A percentile compares a stretch with the other conserved stretches of the same genome.
phyloP scores from a whole-genome alignment of 2,797 vertebrate genomes.

The Takifugu ocellatus region DNA sequence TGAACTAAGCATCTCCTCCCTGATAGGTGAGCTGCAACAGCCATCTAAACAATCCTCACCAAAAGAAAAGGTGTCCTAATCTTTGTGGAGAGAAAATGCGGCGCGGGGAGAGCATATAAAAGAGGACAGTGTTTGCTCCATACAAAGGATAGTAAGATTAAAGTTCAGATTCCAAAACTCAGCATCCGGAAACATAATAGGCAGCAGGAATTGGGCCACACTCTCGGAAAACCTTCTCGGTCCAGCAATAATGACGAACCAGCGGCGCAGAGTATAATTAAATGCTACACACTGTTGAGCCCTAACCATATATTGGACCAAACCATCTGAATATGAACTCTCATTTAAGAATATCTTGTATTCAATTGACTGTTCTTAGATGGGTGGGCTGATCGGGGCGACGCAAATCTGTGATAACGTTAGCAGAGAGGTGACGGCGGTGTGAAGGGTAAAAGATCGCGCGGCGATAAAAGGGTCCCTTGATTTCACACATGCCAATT shows the following conservation, averaged over 20 bases:
- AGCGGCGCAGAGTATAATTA: too few relatives aligned
- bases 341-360: constrained; percentile 30
- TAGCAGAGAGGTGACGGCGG: background rate
- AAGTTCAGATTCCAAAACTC: constrained; percentile 74
- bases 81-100: constrained; percentile 33
- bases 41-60: constrained; percentile 62
- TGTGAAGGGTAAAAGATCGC: constrained; percentile 49
- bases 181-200: constrained; percentile 61
- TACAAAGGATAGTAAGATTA: constrained; percentile 73
- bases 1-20: constrained; percentile 70
- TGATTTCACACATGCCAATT: constrained; percentile 69
- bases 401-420: constrained; percentile 34
- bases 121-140: constrained; percentile 32
- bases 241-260: constrained; percentile 27
- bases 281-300: too few relatives aligned
- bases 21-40: constrained; percentile 68
- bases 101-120: constrained; percentile 30
- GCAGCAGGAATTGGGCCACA: constrained; percentile 46
- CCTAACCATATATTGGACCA: background rate
- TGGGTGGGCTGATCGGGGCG: constrained; percentile 27
- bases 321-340: constrained; percentile 24
- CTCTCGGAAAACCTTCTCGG: constrained; percentile 63
- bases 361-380: constrained; percentile 5
- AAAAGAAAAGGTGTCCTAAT: constrained; percentile 79
- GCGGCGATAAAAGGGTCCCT: constrained; percentile 56